Evolutionary conservation across 2,113 vertebrate genomes (phyloP).

Genomic region (Toxotes jaculatrix): DNA sequence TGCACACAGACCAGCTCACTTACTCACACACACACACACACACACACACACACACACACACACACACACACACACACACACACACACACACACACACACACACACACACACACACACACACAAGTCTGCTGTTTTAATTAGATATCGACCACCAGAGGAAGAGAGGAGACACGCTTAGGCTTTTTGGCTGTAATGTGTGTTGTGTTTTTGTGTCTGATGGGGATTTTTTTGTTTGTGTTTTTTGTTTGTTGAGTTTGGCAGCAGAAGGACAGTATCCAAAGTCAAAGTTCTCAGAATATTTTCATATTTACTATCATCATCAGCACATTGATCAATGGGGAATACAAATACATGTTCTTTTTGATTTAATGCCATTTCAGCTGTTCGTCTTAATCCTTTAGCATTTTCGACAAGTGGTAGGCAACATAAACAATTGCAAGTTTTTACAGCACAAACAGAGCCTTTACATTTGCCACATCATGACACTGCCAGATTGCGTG

Average conservation of each 20-base stretch:
- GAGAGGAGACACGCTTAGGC: slow-evolving; percentile 25
- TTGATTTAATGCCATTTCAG: background rate
- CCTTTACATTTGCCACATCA: background rate
- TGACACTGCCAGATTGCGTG: background rate
- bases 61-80: slow-evolving; percentile 31
- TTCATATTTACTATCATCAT: background rate
- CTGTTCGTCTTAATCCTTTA: background rate
- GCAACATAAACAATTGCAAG: background rate
- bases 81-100: slow-evolving; percentile 41
- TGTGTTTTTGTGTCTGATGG: slow-evolving; percentile 46
- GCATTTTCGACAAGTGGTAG: background rate
- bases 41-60: slow-evolving; percentile 29
- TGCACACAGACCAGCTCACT: slow-evolving; percentile 9
- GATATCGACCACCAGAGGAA: slow-evolving; percentile 75
- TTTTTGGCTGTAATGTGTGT: slow-evolving; percentile 39
- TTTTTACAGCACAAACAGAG: background rate
- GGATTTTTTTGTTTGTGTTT: background rate
- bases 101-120: slow-evolving; percentile 4
- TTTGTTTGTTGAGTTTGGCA: background rate
- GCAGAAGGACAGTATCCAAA: slow-evolving; percentile 5
- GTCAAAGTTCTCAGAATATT: slow-evolving; percentile 5
- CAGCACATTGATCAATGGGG: background rate
- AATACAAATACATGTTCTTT: background rate
- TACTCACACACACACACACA: slow-evolving; percentile 7
- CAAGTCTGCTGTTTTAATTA: slow-evolving; percentile 78